Evolutionary conservation across 1,140 invertebrate species (phyloP).

Genomic region (Reticulitermes speratus): DNA sequence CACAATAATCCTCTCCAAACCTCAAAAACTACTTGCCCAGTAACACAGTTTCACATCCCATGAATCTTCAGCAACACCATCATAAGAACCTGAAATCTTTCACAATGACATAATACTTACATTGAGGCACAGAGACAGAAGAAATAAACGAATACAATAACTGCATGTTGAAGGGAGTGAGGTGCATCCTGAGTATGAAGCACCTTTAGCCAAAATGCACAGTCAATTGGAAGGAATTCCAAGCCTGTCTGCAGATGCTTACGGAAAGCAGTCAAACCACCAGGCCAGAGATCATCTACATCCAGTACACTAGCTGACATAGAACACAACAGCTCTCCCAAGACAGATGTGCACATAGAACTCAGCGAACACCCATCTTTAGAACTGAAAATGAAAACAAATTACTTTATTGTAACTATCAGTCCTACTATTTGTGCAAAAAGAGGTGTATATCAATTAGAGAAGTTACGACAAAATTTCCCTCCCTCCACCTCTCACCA

Average conservation of each 20-base stretch:
- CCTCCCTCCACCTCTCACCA: too few species aligned
- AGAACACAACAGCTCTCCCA: neutral
- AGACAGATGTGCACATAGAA: neutral
- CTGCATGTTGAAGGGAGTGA: slow-evolving; percentile 9
- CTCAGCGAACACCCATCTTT: neutral
- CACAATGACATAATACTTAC: neutral
- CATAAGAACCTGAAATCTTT: too few species aligned
- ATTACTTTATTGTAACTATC: too few species aligned
- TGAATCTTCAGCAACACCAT: too few species aligned
- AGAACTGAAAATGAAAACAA: neutral
- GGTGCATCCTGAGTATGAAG: neutral
- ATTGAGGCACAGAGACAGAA: slow-evolving; percentile 2
- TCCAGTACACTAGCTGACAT: neutral
- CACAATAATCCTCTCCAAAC: too few species aligned
- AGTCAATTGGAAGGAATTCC: neutral
- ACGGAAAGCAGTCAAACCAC: neutral
- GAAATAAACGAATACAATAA: slow-evolving; percentile 16
- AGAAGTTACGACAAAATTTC: too few species aligned
- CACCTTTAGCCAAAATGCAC: neutral
- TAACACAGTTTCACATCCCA: too few species aligned
- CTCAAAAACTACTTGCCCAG: too few species aligned
- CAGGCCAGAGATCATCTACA: neutral
- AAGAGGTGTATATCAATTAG: too few species aligned
- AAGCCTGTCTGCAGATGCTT: neutral
- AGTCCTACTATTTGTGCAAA: too few species aligned